Evolutionary conservation across 2,113 vertebrate species (phyloP).

Genomic region (Formicarius rufipectus): DNA sequence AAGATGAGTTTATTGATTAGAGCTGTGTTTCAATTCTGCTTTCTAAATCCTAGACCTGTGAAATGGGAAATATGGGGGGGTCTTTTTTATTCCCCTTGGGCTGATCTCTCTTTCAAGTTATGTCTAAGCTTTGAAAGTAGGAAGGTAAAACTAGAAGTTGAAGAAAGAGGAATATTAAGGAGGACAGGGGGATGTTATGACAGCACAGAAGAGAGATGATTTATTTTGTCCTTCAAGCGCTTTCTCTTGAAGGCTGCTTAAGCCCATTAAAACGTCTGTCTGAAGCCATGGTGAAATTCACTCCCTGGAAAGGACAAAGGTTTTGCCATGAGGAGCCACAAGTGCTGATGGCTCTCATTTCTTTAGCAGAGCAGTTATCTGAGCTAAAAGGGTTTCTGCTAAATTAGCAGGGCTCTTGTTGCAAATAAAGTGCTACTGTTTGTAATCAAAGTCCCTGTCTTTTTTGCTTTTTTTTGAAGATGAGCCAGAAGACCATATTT

Average conservation of each 20-base stretch:
- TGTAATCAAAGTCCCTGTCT: not conserved
- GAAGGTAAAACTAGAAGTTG: not conserved
- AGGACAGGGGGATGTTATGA: constrained; percentile 37
- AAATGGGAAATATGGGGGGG: not conserved
- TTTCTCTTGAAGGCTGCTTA: constrained; percentile 8
- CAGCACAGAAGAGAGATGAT: not conserved
- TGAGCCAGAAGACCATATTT: not conserved
- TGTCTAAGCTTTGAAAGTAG: not conserved
- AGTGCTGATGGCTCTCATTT: constrained; percentile 17
- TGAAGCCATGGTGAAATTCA: not conserved
- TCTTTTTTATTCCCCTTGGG: not conserved
- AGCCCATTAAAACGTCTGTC: constrained; percentile 33
- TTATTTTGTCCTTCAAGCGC: constrained; percentile 40
- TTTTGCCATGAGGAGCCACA: constrained; percentile 19
- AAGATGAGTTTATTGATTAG: not conserved
- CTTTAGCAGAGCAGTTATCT: constrained; percentile 36
- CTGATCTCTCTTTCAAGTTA: not conserved
- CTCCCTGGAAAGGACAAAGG: constrained; percentile 8
- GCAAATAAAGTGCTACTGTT: constrained; percentile 19
- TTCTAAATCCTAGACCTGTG: not conserved
- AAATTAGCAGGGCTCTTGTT: constrained; percentile 1
- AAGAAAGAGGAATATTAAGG: constrained; percentile 12
- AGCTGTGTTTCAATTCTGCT: not conserved
- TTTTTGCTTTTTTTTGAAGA: not conserved
- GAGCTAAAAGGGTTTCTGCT: constrained; percentile 32